Evolutionary conservation across 2,113 vertebrate species (phyloP).

Genomic region (Balaeniceps rex): DNA sequence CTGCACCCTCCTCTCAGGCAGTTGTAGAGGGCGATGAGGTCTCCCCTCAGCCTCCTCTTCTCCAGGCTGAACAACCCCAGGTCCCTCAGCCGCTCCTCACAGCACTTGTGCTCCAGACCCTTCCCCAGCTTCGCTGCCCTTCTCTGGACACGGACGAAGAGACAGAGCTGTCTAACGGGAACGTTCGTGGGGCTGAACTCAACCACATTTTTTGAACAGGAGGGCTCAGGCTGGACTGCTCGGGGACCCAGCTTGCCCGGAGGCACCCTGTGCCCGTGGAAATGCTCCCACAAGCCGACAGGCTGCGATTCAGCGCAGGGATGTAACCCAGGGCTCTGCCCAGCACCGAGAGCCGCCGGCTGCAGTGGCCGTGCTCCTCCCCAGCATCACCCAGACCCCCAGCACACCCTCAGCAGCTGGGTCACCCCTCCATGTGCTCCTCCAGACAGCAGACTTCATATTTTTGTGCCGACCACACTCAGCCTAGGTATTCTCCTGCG

Average conservation of each 20-base stretch:
- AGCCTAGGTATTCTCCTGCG: neutral
- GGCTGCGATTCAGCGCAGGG: rapidly evolving
- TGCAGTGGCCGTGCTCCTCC: rapidly evolving
- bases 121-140: too few species aligned
- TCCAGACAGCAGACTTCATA: neutral
- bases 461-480: rapidly evolving
- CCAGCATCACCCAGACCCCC: neutral
- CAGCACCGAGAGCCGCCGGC: neutral
- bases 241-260: neutral
- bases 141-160: too few species aligned
- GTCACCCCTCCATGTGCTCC: rapidly evolving
- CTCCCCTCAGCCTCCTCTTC: too few species aligned
- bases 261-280: neutral
- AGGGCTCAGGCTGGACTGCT: neutral
- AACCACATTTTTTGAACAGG: neutral
- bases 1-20: too few species aligned
- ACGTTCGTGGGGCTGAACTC: neutral
- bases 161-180: neutral
- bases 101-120: too few species aligned
- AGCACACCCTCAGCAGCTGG: neutral
- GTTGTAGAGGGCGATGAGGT: too few species aligned
- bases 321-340: neutral
- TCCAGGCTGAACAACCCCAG: too few species aligned
- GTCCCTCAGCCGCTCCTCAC: too few species aligned
- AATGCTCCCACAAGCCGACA: neutral